Conservation (phyloP, 1,140 invertebrate genomes). For the Saccostrea echinata region DNA sequence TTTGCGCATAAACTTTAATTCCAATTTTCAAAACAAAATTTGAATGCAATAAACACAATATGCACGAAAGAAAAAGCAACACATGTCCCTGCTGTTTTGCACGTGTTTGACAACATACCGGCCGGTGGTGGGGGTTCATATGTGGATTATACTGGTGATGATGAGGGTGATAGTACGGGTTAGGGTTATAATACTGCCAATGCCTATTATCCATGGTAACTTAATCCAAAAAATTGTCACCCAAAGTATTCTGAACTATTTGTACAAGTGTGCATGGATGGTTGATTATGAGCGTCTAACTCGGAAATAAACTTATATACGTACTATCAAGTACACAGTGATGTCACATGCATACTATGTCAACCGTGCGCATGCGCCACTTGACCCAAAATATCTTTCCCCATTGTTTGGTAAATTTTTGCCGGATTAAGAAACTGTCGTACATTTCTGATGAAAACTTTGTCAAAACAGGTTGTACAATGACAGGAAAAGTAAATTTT, state of each 20-base stretch:
- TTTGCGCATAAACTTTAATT: no score
- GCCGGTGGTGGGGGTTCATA: constrained; percentile 27
- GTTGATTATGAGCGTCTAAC: constrained; percentile 22
- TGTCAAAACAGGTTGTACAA: not conserved
- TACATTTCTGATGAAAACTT: not conserved
- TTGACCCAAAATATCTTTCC: constrained; percentile 33
- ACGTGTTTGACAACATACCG: constrained; percentile 23
- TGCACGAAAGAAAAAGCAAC: not conserved
- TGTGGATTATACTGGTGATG: not conserved
- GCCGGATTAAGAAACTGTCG: constrained; percentile 26
- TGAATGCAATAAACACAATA: not conserved
- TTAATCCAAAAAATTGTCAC: not conserved
- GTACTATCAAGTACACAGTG: constrained; percentile 33
- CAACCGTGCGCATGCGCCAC: not conserved
- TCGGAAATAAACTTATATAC: constrained; percentile 33
- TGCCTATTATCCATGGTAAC: constrained; percentile 29
- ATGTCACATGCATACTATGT: constrained; percentile 16
- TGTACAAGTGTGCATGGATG: constrained; percentile 35
- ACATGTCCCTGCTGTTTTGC: not conserved
- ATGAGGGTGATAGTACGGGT: constrained; percentile 17
- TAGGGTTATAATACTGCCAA: constrained; percentile 40
- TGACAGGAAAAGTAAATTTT: not conserved
- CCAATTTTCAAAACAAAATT: not conserved
- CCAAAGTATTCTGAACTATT: constrained; percentile 30
- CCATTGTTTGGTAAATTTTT: constrained; percentile 33